phyloP scores from a whole-genome alignment of 2,797 vertebrate genomes.

The Hephaestus fuliginosus region DNA sequence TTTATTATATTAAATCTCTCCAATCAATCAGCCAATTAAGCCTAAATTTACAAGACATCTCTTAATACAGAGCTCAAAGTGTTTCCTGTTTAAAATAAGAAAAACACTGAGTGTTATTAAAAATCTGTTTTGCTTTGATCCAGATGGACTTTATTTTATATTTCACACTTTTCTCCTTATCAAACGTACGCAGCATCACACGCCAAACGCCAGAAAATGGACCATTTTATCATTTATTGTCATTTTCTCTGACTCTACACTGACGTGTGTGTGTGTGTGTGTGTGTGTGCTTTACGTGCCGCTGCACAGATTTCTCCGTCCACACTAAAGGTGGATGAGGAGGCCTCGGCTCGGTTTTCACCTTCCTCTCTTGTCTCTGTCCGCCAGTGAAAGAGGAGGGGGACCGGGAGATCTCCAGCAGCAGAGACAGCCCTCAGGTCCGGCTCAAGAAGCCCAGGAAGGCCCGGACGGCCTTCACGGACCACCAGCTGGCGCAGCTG shows the following conservation, averaged over 20 bases:
- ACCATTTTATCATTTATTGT: background rate
- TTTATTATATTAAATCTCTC: background rate
- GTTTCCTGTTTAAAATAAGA: background rate
- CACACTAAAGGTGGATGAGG: background rate
- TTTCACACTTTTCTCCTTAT: slow-evolving; percentile 1
- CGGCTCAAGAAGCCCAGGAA: slow-evolving; percentile 97
- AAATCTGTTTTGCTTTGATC: background rate
- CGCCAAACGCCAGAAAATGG: background rate
- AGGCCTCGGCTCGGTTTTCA: slow-evolving; percentile 9
- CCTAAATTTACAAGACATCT: background rate
- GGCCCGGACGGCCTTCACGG: slow-evolving; percentile 97
- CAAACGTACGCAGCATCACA: background rate
- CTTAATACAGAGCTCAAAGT: background rate
- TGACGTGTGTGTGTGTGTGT: background rate
- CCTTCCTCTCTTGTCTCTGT: background rate
- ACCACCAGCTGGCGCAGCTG: slow-evolving; percentile 97
- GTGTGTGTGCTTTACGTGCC: background rate
- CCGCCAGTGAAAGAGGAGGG: slow-evolving; percentile 95
- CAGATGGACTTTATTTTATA: background rate
- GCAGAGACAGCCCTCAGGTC: slow-evolving; percentile 95
- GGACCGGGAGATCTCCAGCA: slow-evolving; percentile 97
- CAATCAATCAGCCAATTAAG: background rate
- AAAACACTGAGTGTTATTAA: background rate
- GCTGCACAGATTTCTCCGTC: slow-evolving; percentile 28
- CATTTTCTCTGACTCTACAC: background rate